Evolutionary conservation across 2,888 invertebrate species (phyloP), one percentile per base, ranked within the genome.

Genomic region (Ichneumoninae sp.): DNA sequence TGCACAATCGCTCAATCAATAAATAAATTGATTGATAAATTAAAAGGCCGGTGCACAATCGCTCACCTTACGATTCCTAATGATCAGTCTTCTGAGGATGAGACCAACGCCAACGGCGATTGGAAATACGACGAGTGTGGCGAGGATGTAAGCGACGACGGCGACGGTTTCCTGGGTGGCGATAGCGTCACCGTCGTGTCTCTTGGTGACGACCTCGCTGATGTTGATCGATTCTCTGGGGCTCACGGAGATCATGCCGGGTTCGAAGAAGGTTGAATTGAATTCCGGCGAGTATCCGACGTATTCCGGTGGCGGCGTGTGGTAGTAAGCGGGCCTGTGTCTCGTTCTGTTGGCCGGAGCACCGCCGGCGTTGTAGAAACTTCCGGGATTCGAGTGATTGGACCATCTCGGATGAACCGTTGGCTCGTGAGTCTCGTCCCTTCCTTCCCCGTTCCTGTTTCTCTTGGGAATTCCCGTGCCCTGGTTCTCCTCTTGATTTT

Each of bases 71-170:
- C 93, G 93, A 91, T 93, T 93, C 89, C 92, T 93, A 91, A 93
- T 91, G 88, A 93, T 93, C 93, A 93, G 92, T 93, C 93, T 93
- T 93, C 93, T 92, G 80, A 93, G 90, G 86, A 93, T 93, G 88
- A 93, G 93, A 80, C 91, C 93, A 85, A 94, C 92, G 84, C 94
- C 94, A 85, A 94, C 92, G 83, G 94, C 93, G 78, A 94, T 92
- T 50, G 94, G 94, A 86, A 94, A 93, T 63, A 94, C 92, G 77
- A 94, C 93, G 83, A 94, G 91, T 36, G 94, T 94, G 26, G 94
- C 94, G 73, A 94, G 89, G 70, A 94, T 93, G 88, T 94, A 94
- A 83, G 94, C 93, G 86, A 94, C 93, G 50, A 94, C 92, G 44
- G 93, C 92, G n/a, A 93, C 92, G 26, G 93, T 93, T 81, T 93